Percentiles rank a stretch among this genome's conserved stretches.
phyloP scores from a whole-genome alignment of 2,797 vertebrate species.

The Euthynnus affinis region DNA sequence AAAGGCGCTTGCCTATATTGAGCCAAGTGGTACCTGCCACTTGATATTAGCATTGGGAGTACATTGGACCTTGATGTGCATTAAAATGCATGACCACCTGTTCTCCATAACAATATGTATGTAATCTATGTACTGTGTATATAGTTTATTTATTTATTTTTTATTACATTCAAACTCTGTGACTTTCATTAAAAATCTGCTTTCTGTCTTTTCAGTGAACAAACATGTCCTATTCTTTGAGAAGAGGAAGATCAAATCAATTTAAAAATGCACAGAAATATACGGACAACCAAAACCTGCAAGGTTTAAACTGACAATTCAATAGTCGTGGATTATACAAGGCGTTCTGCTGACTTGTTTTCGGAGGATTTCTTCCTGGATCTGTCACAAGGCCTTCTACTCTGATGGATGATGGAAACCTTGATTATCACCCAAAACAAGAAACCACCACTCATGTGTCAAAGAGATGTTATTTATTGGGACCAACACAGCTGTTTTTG shows the following conservation, averaged over 20 bases:
- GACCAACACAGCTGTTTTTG: not conserved
- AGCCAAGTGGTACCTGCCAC: not conserved
- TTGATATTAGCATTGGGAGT: not conserved
- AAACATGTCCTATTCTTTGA: conserved; percentile 95
- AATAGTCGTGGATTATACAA: conserved; percentile 24
- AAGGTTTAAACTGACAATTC: conserved; percentile 33
- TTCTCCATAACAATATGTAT: not conserved
- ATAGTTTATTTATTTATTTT: not conserved
- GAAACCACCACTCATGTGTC: not conserved
- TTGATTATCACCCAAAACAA: not conserved
- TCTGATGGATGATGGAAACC: conserved; percentile 18
- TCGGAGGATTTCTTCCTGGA: conserved; percentile 24
- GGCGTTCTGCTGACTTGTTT: not conserved
- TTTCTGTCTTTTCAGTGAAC: conserved; percentile 87
- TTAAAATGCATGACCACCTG: too few relatives aligned
- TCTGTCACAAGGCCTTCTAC: not conserved
- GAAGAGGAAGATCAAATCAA: conserved; percentile 94
- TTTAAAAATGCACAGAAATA: conserved; percentile 80
- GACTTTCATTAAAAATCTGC: not conserved
- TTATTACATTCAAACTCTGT: not conserved
- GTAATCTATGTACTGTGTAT: not conserved
- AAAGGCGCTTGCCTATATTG: too few relatives aligned
- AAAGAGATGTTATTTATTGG: conserved; percentile 5
- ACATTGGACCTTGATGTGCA: too few relatives aligned
- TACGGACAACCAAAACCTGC: conserved; percentile 37